phyloP scores from a whole-genome alignment of 2,888 invertebrate species.

The Drosophila peninsularis region DNA sequence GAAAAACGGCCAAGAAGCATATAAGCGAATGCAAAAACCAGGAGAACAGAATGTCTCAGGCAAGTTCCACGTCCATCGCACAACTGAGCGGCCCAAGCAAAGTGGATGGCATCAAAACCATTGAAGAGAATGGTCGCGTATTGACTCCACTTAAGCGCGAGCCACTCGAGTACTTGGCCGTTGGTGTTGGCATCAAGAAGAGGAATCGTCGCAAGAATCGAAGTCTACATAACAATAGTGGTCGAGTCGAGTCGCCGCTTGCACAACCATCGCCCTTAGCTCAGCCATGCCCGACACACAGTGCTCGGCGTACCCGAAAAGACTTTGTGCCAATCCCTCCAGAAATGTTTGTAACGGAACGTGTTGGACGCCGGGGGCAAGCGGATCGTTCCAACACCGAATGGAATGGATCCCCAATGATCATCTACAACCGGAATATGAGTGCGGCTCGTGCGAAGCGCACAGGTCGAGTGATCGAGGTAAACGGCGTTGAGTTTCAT shows the following conservation, averaged over 20 bases:
- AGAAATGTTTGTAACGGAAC: slow-evolving; percentile 57
- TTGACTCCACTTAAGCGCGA: slow-evolving; percentile 89
- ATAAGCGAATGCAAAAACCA: slow-evolving; percentile 81
- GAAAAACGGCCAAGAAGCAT: slow-evolving; percentile 85
- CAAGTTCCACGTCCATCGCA: slow-evolving; percentile 46
- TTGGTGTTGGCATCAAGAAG: slow-evolving; percentile 88
- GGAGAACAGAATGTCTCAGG: slow-evolving; percentile 82
- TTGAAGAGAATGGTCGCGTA: slow-evolving; percentile 85
- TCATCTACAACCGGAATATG: slow-evolving; percentile 87
- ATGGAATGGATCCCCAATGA: slow-evolving; percentile 90
- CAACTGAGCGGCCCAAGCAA: slow-evolving; percentile 35
- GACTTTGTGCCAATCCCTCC: slow-evolving; percentile 83
- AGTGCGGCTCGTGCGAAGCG: slow-evolving; percentile 66
- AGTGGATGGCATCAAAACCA: slow-evolving; percentile 56
- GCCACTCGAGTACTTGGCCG: slow-evolving; percentile 90
- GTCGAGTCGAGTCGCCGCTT: slow-evolving; percentile 87
- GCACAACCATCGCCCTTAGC: slow-evolving; percentile 84
- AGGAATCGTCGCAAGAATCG: slow-evolving; percentile 89
- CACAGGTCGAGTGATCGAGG: slow-evolving; percentile 71
- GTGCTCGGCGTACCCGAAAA: slow-evolving; percentile 74
- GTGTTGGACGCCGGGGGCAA: slow-evolving; percentile 30
- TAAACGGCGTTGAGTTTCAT: slow-evolving; percentile 85
- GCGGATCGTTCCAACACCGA: slow-evolving; percentile 72
- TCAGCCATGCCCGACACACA: slow-evolving; percentile 86
- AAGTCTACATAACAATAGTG: slow-evolving; percentile 85